A percentile compares a stretch with the other conserved stretches of the same genome.
These are phyloP conservation scores for Agrochola lota DNA, from an alignment of 2,888 invertebrate species.

Conservation along the genomic window DNA sequence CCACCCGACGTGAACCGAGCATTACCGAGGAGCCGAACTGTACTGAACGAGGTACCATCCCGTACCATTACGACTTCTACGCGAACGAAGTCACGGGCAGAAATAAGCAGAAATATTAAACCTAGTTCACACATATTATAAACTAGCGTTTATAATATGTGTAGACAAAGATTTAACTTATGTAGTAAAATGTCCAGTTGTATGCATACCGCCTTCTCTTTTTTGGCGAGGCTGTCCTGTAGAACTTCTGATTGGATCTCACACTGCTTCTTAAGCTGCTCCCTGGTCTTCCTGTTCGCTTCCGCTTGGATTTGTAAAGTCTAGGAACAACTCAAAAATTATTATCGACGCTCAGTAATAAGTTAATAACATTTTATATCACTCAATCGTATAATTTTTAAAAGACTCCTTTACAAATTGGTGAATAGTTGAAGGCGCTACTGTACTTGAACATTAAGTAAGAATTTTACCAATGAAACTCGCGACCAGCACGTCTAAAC, in stretches of 20 bases:
- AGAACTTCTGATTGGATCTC: constrained; percentile 96
- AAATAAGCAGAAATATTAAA: neutral
- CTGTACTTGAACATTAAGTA: neutral
- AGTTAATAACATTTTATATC: neutral
- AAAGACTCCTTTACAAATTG: neutral
- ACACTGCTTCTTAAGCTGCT: constrained; percentile 95
- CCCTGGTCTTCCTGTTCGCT: constrained; percentile 93
- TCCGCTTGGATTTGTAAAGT: constrained; percentile 92
- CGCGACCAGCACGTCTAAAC: neutral
- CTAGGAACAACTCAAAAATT: constrained; percentile 77
- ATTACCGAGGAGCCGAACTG: too few species aligned
- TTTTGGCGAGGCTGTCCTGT: constrained; percentile 92
- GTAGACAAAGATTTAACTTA: neutral
- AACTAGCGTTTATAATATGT: too few species aligned
- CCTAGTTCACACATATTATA: too few species aligned
- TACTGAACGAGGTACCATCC: too few species aligned
- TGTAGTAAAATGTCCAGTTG: neutral
- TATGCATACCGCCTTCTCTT: constrained; percentile 87
- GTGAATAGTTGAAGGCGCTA: neutral
- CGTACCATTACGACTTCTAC: neutral
- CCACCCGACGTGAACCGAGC: too few species aligned
- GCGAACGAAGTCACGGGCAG: neutral
- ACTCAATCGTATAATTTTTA: neutral
- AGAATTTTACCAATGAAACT: neutral
- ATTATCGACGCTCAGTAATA: neutral